Percentiles rank a stretch among this genome's conserved stretches.
phyloP scores from a whole-genome alignment of 2,113 vertebrate genomes.

The Clupea harengus region DNA sequence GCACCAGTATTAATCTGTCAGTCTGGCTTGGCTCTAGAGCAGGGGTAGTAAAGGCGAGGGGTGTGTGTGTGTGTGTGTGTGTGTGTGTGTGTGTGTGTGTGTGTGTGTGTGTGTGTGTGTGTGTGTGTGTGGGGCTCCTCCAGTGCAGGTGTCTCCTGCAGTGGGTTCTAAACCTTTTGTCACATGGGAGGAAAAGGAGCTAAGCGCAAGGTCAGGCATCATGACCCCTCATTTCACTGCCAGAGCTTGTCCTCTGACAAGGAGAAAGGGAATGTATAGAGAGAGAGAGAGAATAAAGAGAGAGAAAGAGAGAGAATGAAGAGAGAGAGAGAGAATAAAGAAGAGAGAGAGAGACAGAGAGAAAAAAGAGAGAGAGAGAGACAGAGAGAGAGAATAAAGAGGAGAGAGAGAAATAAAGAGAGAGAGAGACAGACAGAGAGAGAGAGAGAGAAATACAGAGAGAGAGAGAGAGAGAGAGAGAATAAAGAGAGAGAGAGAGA shows the following conservation, averaged over 20 bases:
- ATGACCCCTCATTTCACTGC: slow-evolving; percentile 48
- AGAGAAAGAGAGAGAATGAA: slow-evolving; percentile 17
- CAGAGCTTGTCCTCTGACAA: slow-evolving; percentile 44
- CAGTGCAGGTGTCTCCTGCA: slow-evolving; percentile 58
- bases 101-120: not conserved
- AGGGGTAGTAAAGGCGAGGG: not conserved
- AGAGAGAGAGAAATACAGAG: too few species aligned
- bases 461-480: too few species aligned
- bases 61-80: too few species aligned
- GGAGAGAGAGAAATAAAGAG: too few species aligned
- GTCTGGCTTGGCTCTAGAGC: slow-evolving; percentile 46
- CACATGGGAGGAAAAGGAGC: slow-evolving; percentile 41
- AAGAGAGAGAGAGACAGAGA: too few species aligned
- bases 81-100: not conserved
- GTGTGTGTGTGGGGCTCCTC: slow-evolving; percentile 19
- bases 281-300: not conserved
- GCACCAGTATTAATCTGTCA: slow-evolving; percentile 58
- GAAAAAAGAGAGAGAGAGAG: not conserved
- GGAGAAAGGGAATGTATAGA: slow-evolving; percentile 36
- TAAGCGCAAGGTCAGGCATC: slow-evolving; percentile 49
- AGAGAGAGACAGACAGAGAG: not conserved
- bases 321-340: not conserved
- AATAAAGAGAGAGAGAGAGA: too few species aligned
- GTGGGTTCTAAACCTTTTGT: slow-evolving; percentile 48
- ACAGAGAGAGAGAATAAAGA: too few species aligned